A percentile compares a stretch with the other conserved stretches of the same genome.
These are phyloP conservation scores for Channa argus DNA, from an alignment of 2,113 vertebrate species.

Conservation along the genomic window DNA sequence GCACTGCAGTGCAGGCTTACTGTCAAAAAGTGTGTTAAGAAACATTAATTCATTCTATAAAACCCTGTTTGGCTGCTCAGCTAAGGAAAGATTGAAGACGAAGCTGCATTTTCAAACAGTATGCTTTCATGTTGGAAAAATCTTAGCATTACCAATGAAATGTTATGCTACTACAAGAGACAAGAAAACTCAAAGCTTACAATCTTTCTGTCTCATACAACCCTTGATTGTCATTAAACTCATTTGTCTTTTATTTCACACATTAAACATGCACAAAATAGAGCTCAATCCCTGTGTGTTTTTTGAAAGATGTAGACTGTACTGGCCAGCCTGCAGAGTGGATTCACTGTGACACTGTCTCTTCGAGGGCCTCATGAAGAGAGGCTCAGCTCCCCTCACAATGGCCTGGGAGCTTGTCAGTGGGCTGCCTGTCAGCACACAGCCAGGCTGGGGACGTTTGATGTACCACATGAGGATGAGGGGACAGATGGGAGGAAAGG, in stretches of 20 bases:
- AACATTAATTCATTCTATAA: too few relatives aligned
- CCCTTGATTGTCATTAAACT: not conserved
- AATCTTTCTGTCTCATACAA: not conserved
- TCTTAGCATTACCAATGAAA: too few relatives aligned
- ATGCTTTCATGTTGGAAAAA: too few relatives aligned
- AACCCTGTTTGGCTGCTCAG: too few relatives aligned
- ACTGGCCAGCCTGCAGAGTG: conserved; percentile 56
- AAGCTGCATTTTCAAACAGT: too few relatives aligned
- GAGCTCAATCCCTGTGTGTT: conserved; percentile 35
- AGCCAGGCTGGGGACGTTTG: conserved; percentile 58
- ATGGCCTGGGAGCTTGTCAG: conserved; percentile 76
- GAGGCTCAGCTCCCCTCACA: conserved; percentile 62
- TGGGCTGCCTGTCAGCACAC: conserved; percentile 73
- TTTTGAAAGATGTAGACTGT: conserved; percentile 42
- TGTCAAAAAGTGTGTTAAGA: too few relatives aligned
- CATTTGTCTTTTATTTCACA: not conserved
- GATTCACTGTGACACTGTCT: conserved; percentile 77
- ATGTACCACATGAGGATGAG: conserved; percentile 57
- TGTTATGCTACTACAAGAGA: too few relatives aligned
- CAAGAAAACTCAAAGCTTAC: not conserved
- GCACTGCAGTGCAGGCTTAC: too few relatives aligned
- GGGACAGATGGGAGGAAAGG: conserved; percentile 57
- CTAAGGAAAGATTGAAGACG: too few relatives aligned
- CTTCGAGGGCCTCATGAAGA: conserved; percentile 63
- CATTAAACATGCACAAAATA: conserved; percentile 28